These are phyloP conservation scores for Holcopasites calliopsidis DNA, from an alignment of 1,140 invertebrate species.

Conservation along the genomic window DNA sequence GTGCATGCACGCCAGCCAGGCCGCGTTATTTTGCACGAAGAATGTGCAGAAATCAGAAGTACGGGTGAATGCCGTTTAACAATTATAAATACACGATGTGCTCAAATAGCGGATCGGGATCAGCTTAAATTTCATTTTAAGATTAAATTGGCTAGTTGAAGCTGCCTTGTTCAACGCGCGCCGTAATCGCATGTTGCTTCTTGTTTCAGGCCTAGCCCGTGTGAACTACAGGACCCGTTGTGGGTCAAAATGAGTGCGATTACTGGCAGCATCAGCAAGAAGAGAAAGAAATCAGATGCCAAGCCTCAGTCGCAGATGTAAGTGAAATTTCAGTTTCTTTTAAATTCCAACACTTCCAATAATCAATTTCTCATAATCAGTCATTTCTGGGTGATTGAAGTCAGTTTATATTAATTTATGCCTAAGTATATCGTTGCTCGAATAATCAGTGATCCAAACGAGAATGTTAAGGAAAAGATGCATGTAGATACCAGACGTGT, in stretches of 20 bases:
- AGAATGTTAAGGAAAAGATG: background rate
- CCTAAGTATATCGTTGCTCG: background rate
- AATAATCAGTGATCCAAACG: background rate
- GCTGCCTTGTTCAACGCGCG: background rate
- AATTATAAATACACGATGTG: too few species aligned
- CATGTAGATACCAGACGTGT: background rate
- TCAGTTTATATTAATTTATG: too few species aligned
- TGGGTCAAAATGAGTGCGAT: slow-evolving; percentile 92
- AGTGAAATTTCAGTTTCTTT: slow-evolving; percentile 72
- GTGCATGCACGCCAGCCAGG: background rate
- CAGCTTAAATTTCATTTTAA: too few species aligned
- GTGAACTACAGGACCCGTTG: slow-evolving; percentile 89
- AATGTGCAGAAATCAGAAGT: background rate
- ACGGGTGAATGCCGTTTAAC: too few species aligned
- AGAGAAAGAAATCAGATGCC: slow-evolving; percentile 90
- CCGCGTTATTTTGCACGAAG: background rate
- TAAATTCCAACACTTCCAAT: too few species aligned
- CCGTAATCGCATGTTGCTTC: background rate
- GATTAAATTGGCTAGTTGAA: too few species aligned
- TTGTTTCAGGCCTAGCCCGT: slow-evolving; percentile 86
- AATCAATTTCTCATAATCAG: background rate
- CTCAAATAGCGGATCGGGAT: too few species aligned
- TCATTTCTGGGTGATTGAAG: too few species aligned
- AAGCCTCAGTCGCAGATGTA: slow-evolving; percentile 91
- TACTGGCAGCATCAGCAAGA: slow-evolving; percentile 87